These are phyloP conservation scores for Neolamprologus variostigma DNA, from an alignment of 2,113 vertebrate genomes.

Conservation along the genomic window DNA sequence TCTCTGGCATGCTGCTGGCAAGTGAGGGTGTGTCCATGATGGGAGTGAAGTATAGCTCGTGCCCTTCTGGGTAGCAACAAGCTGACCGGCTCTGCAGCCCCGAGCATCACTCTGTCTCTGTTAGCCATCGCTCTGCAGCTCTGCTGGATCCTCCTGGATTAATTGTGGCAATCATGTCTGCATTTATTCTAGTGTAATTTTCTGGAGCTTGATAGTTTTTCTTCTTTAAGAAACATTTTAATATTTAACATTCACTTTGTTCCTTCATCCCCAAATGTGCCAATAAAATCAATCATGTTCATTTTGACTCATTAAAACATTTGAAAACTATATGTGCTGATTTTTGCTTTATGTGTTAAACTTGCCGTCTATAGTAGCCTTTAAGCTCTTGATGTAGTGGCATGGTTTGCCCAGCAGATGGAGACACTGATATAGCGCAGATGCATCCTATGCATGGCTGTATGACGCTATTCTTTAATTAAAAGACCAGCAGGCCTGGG, in stretches of 20 bases:
- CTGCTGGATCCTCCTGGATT: background rate
- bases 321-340: background rate
- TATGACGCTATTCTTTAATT: rapidly evolving
- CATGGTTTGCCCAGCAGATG: background rate
- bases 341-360: background rate
- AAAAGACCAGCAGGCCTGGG: background rate
- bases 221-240: background rate
- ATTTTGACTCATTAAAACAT: background rate
- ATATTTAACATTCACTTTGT: background rate
- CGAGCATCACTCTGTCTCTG: background rate
- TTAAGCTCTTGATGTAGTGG: background rate
- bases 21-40: background rate
- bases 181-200: background rate
- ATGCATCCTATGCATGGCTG: background rate
- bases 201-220: background rate
- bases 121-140: background rate
- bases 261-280: background rate
- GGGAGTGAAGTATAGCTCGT: background rate
- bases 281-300: background rate
- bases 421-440: background rate
- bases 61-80: background rate
- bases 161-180: rapidly evolving
- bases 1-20: background rate
- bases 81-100: background rate
- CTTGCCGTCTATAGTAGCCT: background rate